Evolutionary conservation across 2,888 invertebrate genomes (phyloP).

Genomic region (Tethea ocularis): DNA sequence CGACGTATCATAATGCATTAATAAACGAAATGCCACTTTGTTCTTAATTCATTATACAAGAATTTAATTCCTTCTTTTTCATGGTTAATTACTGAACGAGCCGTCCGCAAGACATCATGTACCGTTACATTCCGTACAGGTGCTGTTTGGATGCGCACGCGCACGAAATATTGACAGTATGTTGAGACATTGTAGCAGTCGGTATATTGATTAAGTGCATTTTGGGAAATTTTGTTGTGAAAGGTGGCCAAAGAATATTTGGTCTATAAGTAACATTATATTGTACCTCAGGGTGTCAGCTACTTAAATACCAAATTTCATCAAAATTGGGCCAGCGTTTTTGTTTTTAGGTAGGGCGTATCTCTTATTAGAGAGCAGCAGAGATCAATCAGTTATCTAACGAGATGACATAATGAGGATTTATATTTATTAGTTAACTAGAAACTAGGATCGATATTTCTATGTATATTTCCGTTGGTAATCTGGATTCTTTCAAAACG

Average conservation of each 20-base stretch:
- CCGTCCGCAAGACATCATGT: conserved; percentile 17
- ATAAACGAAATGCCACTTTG: conserved; percentile 25
- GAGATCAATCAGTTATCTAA: no score
- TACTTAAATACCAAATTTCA: no score
- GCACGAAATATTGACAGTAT: conserved; percentile 27
- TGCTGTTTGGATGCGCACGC: conserved; percentile 42
- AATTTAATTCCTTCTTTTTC: conserved; percentile 29
- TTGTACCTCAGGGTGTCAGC: no score
- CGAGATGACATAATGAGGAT: no score
- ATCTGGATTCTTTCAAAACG: conserved; percentile 23
- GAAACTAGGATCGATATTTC: no score
- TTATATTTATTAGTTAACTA: no score
- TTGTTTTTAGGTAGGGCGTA: no score
- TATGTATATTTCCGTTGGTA: background rate
- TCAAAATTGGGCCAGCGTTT: no score
- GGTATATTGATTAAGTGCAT: background rate
- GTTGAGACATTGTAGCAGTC: background rate
- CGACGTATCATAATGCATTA: background rate
- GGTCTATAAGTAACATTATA: no score
- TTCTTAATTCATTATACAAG: conserved; percentile 45
- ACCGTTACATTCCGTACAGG: conserved; percentile 57
- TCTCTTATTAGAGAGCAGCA: no score
- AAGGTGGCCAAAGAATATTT: no score
- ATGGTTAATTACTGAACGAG: conserved; percentile 36
- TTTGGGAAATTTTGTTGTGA: background rate